Base-by-base conservation (phyloP, 2,888 invertebrate genomes). In the Zhuqinia jingwanae region DNA sequence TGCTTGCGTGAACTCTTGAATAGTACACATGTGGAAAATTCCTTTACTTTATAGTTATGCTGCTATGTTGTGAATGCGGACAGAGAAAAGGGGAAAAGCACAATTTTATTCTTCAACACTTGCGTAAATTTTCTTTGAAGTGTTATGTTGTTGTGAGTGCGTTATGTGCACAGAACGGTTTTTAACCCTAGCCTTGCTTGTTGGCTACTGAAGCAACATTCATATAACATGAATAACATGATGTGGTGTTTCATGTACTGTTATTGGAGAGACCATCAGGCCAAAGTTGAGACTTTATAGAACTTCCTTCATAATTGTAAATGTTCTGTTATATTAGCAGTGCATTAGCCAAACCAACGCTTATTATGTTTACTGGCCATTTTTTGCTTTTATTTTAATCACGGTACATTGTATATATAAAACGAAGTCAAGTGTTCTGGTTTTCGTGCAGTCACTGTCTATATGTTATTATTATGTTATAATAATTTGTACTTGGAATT, bases 21-120 rank as follows among this genome's bases (percentile, higher is more conserved):
- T n/a, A n/a, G n/a, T n/a, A n/a, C n/a, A n/a, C 8, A n/a, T 65
- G 27, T 60, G 60, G 60, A 60, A 60, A 27, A 60, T 58, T 58
- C 25, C 50, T 50, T 50, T 50, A n/a, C 20, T 10, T 56, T 2
- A 2, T 56, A 5, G 17, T 17, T 17, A 1, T 56, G 11, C 27
- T 58, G 58, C 22, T 56, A 13, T 15, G 50, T n/a, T 3, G 20
- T 8, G 20, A 56, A 20, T 15, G 25, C 58, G 20, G 20, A 25
- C 25, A 22, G 22, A 6, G 25, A 45, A 68, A 68, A 45, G 42
- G 45, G 68, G 17, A 60, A 45, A 78, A 42, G n/a, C 30, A 78
- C 70, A 47, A 79, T 85, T 85, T 84, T 36, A 78, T 77, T 85
- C 78, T 84, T 84, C 58, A 73, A 50, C 79, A 79, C 73, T 85